A percentile compares a stretch with the other conserved stretches of the same genome.
These are phyloP conservation scores for Pseudococcus longispinus DNA, from an alignment of 2,888 invertebrate species.

Conservation along the genomic window DNA sequence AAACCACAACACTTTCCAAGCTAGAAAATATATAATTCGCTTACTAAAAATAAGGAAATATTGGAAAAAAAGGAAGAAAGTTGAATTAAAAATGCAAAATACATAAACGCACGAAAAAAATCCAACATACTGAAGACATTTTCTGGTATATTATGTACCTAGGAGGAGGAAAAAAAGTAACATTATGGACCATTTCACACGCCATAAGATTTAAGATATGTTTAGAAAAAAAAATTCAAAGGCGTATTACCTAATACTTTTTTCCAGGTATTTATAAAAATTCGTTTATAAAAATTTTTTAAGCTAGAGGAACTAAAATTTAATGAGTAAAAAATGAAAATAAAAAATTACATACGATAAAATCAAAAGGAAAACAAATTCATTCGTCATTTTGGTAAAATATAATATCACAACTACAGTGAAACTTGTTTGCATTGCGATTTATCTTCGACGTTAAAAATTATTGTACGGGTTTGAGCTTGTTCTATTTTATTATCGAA, in stretches of 20 bases:
- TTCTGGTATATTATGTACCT: not conserved
- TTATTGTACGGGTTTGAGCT: slow-evolving; percentile 40
- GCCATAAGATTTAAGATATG: not conserved
- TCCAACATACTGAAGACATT: not conserved
- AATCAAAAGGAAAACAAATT: not conserved
- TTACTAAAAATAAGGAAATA: not conserved
- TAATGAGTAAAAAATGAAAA: not conserved
- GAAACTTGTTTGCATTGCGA: slow-evolving; percentile 53
- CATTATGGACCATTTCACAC: not conserved
- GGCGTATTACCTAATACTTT: not conserved
- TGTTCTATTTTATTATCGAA: slow-evolving; percentile 32
- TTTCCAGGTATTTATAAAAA: not conserved
- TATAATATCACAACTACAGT: slow-evolving; percentile 38
- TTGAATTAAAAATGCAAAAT: not conserved
- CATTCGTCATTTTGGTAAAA: not conserved
- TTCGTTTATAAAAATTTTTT: not conserved
- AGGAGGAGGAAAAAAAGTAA: not conserved
- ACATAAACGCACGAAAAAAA: not conserved
- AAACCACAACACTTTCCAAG: not conserved
- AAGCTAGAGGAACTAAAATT: not conserved
- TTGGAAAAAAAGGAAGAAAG: not conserved
- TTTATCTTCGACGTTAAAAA: slow-evolving; percentile 45
- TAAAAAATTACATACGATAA: not conserved
- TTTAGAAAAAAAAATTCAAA: not conserved
- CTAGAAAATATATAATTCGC: not conserved